These are phyloP conservation scores for Desmodus rotundus DNA, from an alignment of 2,113 vertebrate species.

Conservation along the genomic window DNA sequence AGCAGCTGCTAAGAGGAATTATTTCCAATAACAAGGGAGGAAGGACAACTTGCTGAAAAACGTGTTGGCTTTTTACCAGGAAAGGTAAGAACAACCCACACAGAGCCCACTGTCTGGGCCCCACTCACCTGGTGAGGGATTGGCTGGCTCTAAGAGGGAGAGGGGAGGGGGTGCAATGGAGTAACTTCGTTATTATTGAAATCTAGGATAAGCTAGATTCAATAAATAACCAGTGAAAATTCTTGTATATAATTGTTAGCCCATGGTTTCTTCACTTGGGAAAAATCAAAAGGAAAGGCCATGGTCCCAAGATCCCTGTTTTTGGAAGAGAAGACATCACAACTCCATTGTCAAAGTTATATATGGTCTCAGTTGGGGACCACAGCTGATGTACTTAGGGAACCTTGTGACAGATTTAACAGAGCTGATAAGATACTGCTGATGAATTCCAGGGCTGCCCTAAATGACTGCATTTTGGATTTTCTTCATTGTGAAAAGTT, in stretches of 20 bases:
- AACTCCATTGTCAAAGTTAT: neutral
- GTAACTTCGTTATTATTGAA: neutral
- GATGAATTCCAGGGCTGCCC: neutral
- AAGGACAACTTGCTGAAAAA: neutral
- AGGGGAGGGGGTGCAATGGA: neutral
- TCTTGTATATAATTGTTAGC: neutral
- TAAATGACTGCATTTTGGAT: neutral
- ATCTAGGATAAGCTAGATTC: neutral
- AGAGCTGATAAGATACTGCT: neutral
- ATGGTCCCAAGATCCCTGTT: neutral
- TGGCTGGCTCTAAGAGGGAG: neutral
- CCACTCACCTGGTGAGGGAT: neutral
- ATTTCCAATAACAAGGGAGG: neutral
- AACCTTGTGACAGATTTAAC: neutral
- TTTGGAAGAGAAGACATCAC: neutral
- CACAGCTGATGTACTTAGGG: neutral
- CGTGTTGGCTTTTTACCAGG: neutral
- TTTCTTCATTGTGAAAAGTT: neutral
- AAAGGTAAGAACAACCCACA: neutral
- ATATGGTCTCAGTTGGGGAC: neutral
- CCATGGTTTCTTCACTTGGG: neutral
- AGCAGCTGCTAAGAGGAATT: neutral
- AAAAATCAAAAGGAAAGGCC: neutral
- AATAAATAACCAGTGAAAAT: neutral
- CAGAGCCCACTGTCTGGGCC: neutral